Evolutionary conservation across 53 echinoderm and acorn worm species (phyloP).

Genomic region (Astropecten irregularis): DNA sequence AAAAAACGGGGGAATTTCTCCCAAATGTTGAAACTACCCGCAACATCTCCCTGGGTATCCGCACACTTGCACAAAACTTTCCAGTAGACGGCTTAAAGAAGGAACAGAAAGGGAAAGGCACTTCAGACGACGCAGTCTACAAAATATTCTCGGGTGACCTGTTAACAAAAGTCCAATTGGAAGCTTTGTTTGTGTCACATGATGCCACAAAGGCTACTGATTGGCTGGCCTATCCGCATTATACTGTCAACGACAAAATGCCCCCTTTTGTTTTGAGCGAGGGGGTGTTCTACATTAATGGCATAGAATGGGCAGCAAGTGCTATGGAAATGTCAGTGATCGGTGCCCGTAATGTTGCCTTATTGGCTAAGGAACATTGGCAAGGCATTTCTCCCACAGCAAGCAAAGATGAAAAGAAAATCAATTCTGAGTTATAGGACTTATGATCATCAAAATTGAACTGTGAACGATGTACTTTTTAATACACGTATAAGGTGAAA

Average conservation of each 20-base stretch:
- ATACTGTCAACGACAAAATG: slow-evolving; percentile 52
- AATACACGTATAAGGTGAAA: neutral
- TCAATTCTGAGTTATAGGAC: neutral
- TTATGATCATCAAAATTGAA: neutral
- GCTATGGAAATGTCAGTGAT: slow-evolving; percentile 92
- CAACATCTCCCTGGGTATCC: slow-evolving; percentile 69
- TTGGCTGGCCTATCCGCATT: slow-evolving; percentile 93
- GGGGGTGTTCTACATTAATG: slow-evolving; percentile 78
- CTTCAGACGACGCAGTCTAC: slow-evolving; percentile 38
- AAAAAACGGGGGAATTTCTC: neutral
- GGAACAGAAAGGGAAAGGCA: neutral
- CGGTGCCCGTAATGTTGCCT: slow-evolving; percentile 76
- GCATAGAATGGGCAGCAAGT: slow-evolving; percentile 96
- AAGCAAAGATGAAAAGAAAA: neutral
- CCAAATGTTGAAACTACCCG: slow-evolving; percentile 73
- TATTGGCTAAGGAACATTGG: slow-evolving; percentile 79
- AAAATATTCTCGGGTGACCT: slow-evolving; percentile 78
- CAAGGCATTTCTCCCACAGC: neutral
- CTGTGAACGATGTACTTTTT: neutral
- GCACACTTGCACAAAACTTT: slow-evolving; percentile 72
- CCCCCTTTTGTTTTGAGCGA: slow-evolving; percentile 71
- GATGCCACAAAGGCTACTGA: slow-evolving; percentile 32
- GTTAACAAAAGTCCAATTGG: slow-evolving; percentile 59
- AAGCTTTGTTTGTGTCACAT: slow-evolving; percentile 58
- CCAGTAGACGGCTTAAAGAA: slow-evolving; percentile 64